Evolutionary conservation across 2,888 invertebrate genomes (phyloP).

Genomic region (Andrena marginata): DNA sequence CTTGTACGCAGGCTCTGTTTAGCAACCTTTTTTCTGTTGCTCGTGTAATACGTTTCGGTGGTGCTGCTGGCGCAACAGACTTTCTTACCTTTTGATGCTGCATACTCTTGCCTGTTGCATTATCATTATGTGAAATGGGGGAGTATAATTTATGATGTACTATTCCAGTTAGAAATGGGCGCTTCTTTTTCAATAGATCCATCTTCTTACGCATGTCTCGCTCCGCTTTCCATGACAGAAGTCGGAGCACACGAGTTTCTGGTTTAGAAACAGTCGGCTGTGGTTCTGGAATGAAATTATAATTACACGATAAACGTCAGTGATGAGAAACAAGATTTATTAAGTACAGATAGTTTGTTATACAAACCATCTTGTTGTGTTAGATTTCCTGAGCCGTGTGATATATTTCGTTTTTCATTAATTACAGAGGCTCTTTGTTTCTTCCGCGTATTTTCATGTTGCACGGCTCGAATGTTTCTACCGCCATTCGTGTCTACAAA

Average conservation of each 20-base stretch:
- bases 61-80: neutral
- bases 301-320: neutral
- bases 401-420: constrained; percentile 6
- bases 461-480: constrained; percentile 52
- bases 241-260: constrained; percentile 39
- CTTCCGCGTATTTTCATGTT: constrained; percentile 43
- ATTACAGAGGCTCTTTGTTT: constrained; percentile 48
- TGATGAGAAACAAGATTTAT: neutral
- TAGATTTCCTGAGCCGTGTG: constrained; percentile 19
- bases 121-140: constrained; percentile 41
- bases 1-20: constrained; percentile 58
- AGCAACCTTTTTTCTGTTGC: constrained; percentile 79
- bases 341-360: neutral
- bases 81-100: neutral
- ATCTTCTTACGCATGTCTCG: constrained; percentile 67
- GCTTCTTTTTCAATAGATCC: constrained; percentile 73
- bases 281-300: constrained; percentile 10
- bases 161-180: constrained; percentile 78
- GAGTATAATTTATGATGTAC: constrained; percentile 78
- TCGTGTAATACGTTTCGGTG: constrained; percentile 74
- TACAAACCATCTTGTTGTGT: constrained; percentile 7
- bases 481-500: constrained; percentile 27
- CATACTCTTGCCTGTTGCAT: constrained; percentile 17
- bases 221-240: constrained; percentile 76
- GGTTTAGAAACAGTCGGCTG: neutral